Evolutionary conservation across 2,888 invertebrate species (phyloP).

Genomic region (Athrips mouffetella): DNA sequence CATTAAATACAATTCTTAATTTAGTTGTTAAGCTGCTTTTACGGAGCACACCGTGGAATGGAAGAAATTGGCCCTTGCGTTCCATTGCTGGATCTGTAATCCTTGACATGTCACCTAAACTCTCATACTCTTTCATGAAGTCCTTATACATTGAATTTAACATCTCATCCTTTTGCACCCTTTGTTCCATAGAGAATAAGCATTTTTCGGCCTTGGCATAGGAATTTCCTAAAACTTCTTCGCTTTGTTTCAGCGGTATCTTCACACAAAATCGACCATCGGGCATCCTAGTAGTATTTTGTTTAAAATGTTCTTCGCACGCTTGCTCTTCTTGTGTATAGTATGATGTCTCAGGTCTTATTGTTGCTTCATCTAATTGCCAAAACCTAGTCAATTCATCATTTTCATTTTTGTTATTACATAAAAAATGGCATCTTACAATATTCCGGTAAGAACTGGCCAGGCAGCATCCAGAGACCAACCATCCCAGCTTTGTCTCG

Average conservation of each 20-base stretch:
- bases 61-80: slow-evolving; percentile 7
- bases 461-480: background rate
- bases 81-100: background rate
- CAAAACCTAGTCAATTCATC: background rate
- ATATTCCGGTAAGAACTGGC: no score
- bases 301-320: slow-evolving; percentile 9
- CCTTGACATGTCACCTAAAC: slow-evolving; percentile 3
- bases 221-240: background rate
- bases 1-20: slow-evolving; percentile 4
- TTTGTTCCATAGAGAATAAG: background rate
- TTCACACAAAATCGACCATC: background rate
- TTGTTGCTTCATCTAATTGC: background rate
- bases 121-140: background rate
- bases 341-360: background rate
- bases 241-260: background rate
- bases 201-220: background rate
- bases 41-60: slow-evolving; percentile 16
- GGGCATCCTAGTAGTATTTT: background rate
- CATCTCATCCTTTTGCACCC: background rate
- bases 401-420: background rate
- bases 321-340: background rate
- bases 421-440: background rate
- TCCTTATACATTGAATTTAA: background rate
- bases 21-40: slow-evolving; percentile 13
- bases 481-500: slow-evolving; percentile 2